phyloP scores from a whole-genome alignment of 2,888 invertebrate genomes.

The Gymnocheta viridis region DNA sequence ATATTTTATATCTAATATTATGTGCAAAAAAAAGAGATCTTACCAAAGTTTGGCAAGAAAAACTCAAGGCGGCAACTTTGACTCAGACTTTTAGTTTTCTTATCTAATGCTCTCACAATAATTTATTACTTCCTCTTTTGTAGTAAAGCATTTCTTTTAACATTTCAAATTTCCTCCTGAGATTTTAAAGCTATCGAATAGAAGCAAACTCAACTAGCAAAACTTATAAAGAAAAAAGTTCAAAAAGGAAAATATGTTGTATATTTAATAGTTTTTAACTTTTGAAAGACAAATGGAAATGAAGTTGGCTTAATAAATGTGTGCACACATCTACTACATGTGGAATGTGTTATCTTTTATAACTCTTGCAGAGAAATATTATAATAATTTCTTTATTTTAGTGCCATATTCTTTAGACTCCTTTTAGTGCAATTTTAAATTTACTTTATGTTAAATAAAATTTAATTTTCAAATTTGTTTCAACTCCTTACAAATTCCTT shows the following conservation, averaged over 20 bases:
- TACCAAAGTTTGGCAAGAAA: no score
- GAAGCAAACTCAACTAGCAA: not conserved
- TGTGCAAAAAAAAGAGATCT: no score
- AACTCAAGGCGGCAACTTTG: not conserved
- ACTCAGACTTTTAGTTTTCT: not conserved
- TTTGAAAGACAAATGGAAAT: no score
- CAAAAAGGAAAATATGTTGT: not conserved
- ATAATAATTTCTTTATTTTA: no score
- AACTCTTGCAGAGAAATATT: no score
- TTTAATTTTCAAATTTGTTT: not conserved
- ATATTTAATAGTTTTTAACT: not conserved
- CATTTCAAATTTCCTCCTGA: slow-evolving; percentile 48
- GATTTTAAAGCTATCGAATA: slow-evolving; percentile 6
- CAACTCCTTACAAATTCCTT: not conserved
- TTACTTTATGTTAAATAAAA: no score
- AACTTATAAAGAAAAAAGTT: not conserved
- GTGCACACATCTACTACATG: no score
- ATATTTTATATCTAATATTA: no score
- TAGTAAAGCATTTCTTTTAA: slow-evolving; percentile 10
- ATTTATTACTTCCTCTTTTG: slow-evolving; percentile 39
- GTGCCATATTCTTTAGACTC: no score
- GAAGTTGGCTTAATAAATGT: no score
- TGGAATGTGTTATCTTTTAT: no score
- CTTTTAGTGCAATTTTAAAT: not conserved
- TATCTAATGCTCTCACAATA: slow-evolving; percentile 8